phyloP scores from a whole-genome alignment of 2,888 invertebrate species.

The Orchesellides sinensis region DNA sequence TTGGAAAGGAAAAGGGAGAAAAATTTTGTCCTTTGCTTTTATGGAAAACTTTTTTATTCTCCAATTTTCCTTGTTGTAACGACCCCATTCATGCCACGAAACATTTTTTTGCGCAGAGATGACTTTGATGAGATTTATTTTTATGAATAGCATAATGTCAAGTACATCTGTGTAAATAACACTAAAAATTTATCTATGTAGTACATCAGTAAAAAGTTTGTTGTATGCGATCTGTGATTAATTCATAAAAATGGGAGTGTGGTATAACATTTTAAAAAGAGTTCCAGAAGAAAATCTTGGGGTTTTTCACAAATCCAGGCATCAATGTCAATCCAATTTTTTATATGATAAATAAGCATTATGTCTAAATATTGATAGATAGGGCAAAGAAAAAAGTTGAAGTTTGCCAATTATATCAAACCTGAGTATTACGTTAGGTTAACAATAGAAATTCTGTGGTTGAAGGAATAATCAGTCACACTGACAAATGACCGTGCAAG shows the following conservation, averaged over 20 bases:
- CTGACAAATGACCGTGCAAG: background rate
- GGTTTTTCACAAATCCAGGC: background rate
- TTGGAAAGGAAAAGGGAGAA: background rate
- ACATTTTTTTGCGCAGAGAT: too few species aligned
- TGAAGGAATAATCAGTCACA: slow-evolving; percentile 19
- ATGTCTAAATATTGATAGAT: slow-evolving; percentile 1
- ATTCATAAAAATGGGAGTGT: background rate
- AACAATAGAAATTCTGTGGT: background rate
- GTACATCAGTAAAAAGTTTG: background rate
- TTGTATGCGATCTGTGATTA: background rate
- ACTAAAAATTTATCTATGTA: too few species aligned
- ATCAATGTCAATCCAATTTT: background rate
- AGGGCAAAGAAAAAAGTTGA: background rate
- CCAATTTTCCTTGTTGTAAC: background rate
- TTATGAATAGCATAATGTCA: slow-evolving; percentile 10
- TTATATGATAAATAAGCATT: background rate
- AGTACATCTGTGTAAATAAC: background rate
- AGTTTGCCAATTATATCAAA: background rate
- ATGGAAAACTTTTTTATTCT: slow-evolving; percentile 13
- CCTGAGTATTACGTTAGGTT: background rate
- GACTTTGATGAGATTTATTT: slow-evolving; percentile 3
- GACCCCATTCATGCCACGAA: too few species aligned
- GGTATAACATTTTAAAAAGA: too few species aligned
- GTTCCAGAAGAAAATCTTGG: too few species aligned
- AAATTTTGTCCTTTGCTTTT: background rate